Evolutionary conservation across 2,888 invertebrate genomes (phyloP), one percentile per base, ranked within the genome.

Genomic region (Apodemia mormo): DNA sequence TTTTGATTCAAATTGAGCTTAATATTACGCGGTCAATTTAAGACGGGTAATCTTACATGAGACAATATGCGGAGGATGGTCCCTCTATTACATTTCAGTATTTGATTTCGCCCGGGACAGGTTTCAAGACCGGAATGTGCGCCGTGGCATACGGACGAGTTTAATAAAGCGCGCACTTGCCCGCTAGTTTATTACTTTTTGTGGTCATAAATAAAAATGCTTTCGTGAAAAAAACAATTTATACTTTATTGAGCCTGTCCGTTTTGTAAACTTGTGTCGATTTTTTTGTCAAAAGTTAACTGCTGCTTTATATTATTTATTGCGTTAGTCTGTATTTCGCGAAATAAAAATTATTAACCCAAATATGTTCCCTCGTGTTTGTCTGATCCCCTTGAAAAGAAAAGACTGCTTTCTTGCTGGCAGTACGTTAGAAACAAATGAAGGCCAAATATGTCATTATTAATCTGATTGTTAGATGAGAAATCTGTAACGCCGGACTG

Each of bases 101-200:
- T 87, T 84, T 82, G 82, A 83, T 85, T 87, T 87, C 83, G 82
- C 83, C 83, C 81, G 79, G 78, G 86, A 89, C 89, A 82, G 84
- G 89, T 89, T 87, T 80, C 81, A 80, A 75, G 81, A 81, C 79
- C 81, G 86, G 86, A 84, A 86, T 85, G 85, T 80, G 77, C 78
- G 78, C 78, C 76, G 83, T 81, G 82, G 83, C 81, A 78, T 86
- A 85, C 87, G 79, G 81, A 83, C 81, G 85, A 84, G 85, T 87
- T 89, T 88, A 89, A 89, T 91, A 91, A 90, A 88, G 89, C 89
- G 88, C 88, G 87, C 89, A 90, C 91, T 90, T 88, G 88, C 85
- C 80, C 77, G 83, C 88, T 85, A 86, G 86, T 89, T 91, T 90
- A 89, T 86, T 86, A 85, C 89, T 90, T 90, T 90, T 90, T 91